Conservation (phyloP, 2,888 invertebrate genomes). For the Melipona bicolor region DNA sequence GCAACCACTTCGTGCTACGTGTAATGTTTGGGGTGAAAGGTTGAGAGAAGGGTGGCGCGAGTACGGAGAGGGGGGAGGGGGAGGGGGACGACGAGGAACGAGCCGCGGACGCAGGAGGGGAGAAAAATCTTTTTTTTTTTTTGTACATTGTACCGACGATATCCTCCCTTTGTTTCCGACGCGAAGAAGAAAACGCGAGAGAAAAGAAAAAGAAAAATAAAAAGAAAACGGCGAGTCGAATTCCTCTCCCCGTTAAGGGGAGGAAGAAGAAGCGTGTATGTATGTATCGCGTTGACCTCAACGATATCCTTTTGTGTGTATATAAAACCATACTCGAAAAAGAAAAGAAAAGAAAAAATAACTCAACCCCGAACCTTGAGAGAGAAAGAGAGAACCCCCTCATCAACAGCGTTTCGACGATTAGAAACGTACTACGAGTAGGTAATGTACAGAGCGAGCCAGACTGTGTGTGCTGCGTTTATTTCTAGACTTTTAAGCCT, state of each 20-base stretch:
- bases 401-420: slow-evolving; percentile 53
- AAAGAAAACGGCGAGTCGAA: slow-evolving; percentile 4
- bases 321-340: slow-evolving; percentile 56
- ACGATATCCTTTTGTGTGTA: slow-evolving; percentile 62
- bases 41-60: background rate
- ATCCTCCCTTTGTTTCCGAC: slow-evolving; percentile 27
- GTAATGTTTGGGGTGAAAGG: slow-evolving; percentile 43
- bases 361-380: slow-evolving; percentile 19
- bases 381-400: background rate
- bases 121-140: slow-evolving; percentile 55
- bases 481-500: slow-evolving; percentile 70
- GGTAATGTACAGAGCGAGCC: slow-evolving; percentile 49
- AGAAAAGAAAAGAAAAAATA: too few relatives aligned
- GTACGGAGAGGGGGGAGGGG: background rate
- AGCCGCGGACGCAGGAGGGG: slow-evolving; percentile 10
- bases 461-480: slow-evolving; percentile 60
- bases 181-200: background rate
- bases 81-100: background rate
- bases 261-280: background rate
- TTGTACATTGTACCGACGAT: slow-evolving; percentile 72
- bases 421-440: slow-evolving; percentile 53
- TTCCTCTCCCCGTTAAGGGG: slow-evolving; percentile 5
- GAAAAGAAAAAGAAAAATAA: background rate
- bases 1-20: slow-evolving; percentile 68
- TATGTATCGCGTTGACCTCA: slow-evolving; percentile 28